Base-by-base conservation (phyloP, 2,113 vertebrate genomes). In the Lagenorhynchus albirostris region DNA sequence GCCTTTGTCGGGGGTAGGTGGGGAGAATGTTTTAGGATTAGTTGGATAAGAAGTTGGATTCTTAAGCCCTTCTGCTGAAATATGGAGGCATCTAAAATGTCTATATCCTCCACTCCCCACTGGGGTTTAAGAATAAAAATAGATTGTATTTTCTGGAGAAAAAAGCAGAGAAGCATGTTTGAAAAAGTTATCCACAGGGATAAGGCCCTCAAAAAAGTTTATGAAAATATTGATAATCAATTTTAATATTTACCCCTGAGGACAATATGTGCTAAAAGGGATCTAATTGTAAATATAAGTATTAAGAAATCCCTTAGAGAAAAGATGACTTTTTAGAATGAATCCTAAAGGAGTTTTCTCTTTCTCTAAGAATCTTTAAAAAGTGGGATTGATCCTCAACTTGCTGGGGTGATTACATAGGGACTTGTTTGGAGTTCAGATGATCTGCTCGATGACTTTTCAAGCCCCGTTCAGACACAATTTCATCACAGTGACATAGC, bases 11-110 rank as follows among this genome's bases (percentile, higher is more conserved):
- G 70, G 90, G 74, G 38, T n/a, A 63, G n/a, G 23, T 50, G 38
- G 68, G 36, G 33, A 94, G 92, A 67, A 81, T 50, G 74, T 95
- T 73, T 96, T 90, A 94, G 53, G 97, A 96, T 89, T 71, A 80
- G 71, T 70, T 95, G 93, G 68, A 81, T 68, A 90, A 79, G 82
- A 91, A 94, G 60, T 29, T 87, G 80, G 84, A 95, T 96, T 87
- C 83, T 80, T 84, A 90, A 89, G 47, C 38, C 70, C 82, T 88
- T 74, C 60, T 97, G 83, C 20, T 87, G 17, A 81, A 90, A 96
- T 77, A 58, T 5, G 55, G 92, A 84, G 20, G 47, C 87, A 71
- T 84, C 89, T 71, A 74, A 97, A 95, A 89, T 89, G 71, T 73
- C 15, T 76, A 5, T 63, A 38, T 76, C 44, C 6, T 81, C 14